Evolutionary conservation across 2,888 invertebrate genomes (phyloP).

Genomic region (Nomada goodeniana): DNA sequence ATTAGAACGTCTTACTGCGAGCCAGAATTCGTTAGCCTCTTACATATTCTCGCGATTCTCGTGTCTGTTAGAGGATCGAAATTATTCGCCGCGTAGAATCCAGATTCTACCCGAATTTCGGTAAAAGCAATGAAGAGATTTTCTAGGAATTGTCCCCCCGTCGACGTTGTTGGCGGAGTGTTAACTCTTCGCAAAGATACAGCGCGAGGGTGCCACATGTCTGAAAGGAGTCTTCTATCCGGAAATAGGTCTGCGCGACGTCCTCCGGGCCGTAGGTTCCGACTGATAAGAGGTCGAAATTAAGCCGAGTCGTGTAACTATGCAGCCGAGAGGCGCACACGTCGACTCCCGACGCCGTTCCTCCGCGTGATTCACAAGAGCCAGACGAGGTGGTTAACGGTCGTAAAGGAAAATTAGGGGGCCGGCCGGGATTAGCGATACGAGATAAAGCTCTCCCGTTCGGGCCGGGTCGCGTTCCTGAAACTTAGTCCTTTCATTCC

Average conservation of each 20-base stretch:
- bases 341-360: not conserved
- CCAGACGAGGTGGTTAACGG: slow-evolving; percentile 62
- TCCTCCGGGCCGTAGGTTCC: slow-evolving; percentile 66
- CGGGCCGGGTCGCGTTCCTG: slow-evolving; percentile 29
- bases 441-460: slow-evolving; percentile 53
- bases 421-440: slow-evolving; percentile 63
- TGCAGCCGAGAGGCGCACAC: slow-evolving; percentile 40
- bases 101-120: no score
- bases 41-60: no score
- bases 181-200: not conserved
- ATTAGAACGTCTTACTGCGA: not conserved
- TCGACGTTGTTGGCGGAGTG: no score
- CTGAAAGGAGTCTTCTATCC: no score
- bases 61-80: no score
- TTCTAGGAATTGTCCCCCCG: no score
- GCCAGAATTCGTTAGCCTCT: no score
- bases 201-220: not conserved
- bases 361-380: slow-evolving; percentile 31
- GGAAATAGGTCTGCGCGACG: not conserved
- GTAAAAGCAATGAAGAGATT: no score
- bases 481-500: slow-evolving; percentile 58
- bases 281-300: slow-evolving; percentile 70
- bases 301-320: slow-evolving; percentile 59
- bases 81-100: no score
- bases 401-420: slow-evolving; percentile 67